A percentile compares a stretch with the other conserved stretches of the same genome.
Evolutionary conservation across 2,888 invertebrate genomes (phyloP).

Genomic region (Morinoia aosen): DNA sequence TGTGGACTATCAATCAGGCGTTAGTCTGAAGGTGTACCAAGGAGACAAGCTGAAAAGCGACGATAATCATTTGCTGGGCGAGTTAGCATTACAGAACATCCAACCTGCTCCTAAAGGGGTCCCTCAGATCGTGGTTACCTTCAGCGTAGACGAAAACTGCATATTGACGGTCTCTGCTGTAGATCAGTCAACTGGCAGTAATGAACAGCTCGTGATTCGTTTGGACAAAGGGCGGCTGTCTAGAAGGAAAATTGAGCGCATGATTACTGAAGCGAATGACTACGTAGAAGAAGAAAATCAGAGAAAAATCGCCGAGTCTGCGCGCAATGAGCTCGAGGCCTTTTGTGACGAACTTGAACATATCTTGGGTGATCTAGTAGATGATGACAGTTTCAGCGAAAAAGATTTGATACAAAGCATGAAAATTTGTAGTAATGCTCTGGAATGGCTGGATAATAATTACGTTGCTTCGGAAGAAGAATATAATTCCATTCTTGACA

Average conservation of each 20-base stretch:
- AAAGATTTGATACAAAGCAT: not conserved
- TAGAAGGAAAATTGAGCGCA: not conserved
- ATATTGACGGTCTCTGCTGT: slow-evolving; percentile 1
- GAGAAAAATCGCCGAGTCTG: not conserved
- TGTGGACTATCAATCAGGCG: slow-evolving; percentile 13
- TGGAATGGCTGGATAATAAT: not conserved
- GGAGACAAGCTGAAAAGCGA: not conserved
- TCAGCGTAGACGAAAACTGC: not conserved
- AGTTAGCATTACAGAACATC: not conserved
- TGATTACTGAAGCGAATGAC: not conserved
- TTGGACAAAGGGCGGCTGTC: not conserved
- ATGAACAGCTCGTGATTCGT: not conserved
- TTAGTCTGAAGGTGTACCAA: not conserved
- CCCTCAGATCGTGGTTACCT: slow-evolving; percentile 33
- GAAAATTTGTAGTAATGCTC: not conserved
- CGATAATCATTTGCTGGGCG: not conserved
- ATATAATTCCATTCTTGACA: not conserved
- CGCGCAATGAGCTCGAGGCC: not conserved
- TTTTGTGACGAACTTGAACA: not conserved
- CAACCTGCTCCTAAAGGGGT: slow-evolving; percentile 7
- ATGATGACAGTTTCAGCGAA: not conserved
- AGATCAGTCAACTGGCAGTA: not conserved
- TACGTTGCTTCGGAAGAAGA: not conserved
- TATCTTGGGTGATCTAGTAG: not conserved
- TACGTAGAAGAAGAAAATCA: not conserved